Conservation (phyloP, 2,888 invertebrate species). For the Lymantria monacha region DNA sequence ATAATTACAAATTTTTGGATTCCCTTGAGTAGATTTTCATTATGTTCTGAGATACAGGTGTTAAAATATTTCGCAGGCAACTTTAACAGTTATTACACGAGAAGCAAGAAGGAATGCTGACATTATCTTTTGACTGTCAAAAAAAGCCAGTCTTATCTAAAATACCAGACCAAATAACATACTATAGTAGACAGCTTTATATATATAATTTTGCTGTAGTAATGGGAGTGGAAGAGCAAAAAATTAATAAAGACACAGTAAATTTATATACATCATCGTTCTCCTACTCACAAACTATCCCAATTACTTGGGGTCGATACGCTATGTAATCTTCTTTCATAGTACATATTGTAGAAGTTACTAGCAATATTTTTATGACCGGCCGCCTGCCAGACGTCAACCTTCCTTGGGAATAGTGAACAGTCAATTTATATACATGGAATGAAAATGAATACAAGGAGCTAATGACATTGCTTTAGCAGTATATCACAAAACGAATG, state of each 20-base stretch:
- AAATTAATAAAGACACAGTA: background rate
- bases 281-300: too few species aligned
- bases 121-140: slow-evolving; percentile 4
- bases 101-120: slow-evolving; percentile 10
- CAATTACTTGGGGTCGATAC: too few species aligned
- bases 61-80: background rate
- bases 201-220: slow-evolving; percentile 21
- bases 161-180: too few species aligned
- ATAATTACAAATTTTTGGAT: slow-evolving; percentile 8
- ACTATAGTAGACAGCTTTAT: too few species aligned
- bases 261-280: too few species aligned
- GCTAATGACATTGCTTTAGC: background rate
- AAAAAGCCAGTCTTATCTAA: too few species aligned
- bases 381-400: too few species aligned
- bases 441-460: background rate
- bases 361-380: too few species aligned
- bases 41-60: slow-evolving; percentile 13
- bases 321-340: too few species aligned
- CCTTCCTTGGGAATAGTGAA: too few species aligned
- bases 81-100: slow-evolving; percentile 13
- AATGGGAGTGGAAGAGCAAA: slow-evolving; percentile 17
- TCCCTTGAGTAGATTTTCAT: slow-evolving; percentile 14
- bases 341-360: too few species aligned
- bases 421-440: background rate
- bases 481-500: too few species aligned